These are phyloP conservation scores for Odobenus rosmarus DNA, from an alignment of 2,113 vertebrate species.

Conservation along the genomic window DNA sequence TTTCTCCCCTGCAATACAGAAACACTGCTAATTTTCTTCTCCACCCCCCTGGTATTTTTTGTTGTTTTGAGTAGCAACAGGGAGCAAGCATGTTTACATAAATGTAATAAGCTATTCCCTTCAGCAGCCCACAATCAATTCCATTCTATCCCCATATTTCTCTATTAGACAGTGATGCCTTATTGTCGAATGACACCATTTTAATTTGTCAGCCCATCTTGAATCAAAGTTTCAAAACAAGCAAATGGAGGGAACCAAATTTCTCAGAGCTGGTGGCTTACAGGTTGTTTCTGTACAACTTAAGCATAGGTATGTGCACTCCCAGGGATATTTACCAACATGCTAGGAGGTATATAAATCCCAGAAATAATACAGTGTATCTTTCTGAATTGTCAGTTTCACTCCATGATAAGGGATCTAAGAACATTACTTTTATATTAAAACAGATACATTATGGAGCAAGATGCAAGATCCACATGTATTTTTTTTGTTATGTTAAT, in stretches of 20 bases:
- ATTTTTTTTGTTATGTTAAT: too few relatives aligned
- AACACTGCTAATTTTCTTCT: not conserved
- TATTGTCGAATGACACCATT: not conserved
- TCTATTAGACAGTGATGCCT: not conserved
- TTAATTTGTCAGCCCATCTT: conserved; percentile 14
- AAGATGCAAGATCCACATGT: not conserved
- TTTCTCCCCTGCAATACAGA: not conserved
- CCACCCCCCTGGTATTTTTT: not conserved
- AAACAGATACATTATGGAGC: conserved; percentile 36
- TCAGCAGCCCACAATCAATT: not conserved
- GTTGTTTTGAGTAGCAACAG: not conserved
- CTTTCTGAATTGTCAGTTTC: conserved; percentile 28
- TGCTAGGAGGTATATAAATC: not conserved
- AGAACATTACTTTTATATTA: conserved; percentile 52
- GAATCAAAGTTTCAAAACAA: conserved; percentile 31
- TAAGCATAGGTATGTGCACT: not conserved
- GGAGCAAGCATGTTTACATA: not conserved
- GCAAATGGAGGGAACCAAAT: not conserved
- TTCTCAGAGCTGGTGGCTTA: not conserved
- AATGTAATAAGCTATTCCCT: conserved; percentile 2
- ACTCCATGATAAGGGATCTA: not conserved
- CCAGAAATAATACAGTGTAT: not conserved
- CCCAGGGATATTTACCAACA: not conserved
- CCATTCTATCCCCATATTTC: not conserved
- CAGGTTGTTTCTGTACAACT: not conserved